Percentiles rank a stretch among this genome's conserved stretches.
These are phyloP conservation scores for Casuarius casuarius DNA, from an alignment of 2,113 vertebrate species.

Conservation along the genomic window DNA sequence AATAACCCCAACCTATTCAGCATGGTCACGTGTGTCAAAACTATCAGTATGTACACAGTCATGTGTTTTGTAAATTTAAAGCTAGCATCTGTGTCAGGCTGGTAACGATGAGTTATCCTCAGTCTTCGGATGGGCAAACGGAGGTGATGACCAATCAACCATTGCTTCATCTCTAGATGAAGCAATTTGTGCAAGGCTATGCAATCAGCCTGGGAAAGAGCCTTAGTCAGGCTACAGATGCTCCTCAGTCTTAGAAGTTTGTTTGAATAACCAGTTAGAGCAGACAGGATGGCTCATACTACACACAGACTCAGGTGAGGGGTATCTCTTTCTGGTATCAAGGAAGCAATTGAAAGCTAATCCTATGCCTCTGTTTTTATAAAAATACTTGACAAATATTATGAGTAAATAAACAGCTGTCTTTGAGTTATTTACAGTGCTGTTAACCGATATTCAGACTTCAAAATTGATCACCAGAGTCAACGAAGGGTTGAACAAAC, in stretches of 20 bases:
- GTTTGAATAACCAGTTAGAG: not conserved
- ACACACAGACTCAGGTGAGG: not conserved
- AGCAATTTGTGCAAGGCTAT: not conserved
- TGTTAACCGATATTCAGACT: slow-evolving; percentile 55
- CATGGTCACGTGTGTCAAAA: not conserved
- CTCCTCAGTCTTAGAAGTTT: not conserved
- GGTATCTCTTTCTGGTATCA: not conserved
- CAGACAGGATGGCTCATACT: not conserved
- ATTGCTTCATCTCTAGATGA: not conserved
- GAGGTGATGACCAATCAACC: not conserved
- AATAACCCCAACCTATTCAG: not conserved
- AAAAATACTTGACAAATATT: slow-evolving; percentile 37
- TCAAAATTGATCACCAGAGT: slow-evolving; percentile 60
- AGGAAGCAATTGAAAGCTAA: slow-evolving; percentile 3
- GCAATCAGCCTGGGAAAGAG: not conserved
- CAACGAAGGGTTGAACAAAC: slow-evolving; percentile 61
- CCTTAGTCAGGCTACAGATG: not conserved
- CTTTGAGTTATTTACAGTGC: slow-evolving; percentile 48
- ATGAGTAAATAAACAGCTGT: slow-evolving; percentile 55
- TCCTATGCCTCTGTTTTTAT: not conserved
- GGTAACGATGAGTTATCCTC: not conserved
- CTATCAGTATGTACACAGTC: not conserved
- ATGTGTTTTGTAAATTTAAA: not conserved
- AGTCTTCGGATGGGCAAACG: not conserved
- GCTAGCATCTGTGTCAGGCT: not conserved